phyloP scores from a whole-genome alignment of 2,888 invertebrate genomes.

The Lamellibrachia satsuma region DNA sequence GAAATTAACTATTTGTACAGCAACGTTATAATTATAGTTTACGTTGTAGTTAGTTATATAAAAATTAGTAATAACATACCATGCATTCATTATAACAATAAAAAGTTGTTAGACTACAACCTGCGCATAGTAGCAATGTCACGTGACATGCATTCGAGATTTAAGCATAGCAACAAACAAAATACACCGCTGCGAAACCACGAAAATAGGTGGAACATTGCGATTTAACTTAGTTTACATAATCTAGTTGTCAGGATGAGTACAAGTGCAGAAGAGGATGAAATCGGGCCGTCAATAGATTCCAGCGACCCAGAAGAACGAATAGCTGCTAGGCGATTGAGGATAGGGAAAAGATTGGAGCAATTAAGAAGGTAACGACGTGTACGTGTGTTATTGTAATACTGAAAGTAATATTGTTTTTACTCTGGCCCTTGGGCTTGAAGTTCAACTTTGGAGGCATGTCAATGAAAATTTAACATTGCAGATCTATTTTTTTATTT shows the following conservation, averaged over 20 bases:
- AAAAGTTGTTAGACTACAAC: not conserved
- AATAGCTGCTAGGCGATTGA: slow-evolving; percentile 75
- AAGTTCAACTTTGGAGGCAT: too few relatives aligned
- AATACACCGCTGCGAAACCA: not conserved
- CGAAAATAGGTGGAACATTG: not conserved
- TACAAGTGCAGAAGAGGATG: slow-evolving; percentile 60
- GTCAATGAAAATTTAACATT: too few relatives aligned
- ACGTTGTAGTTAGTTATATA: too few relatives aligned
- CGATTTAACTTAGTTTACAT: not conserved
- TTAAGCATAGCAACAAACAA: slow-evolving; percentile 20
- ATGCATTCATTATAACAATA: not conserved
- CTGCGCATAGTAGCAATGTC: not conserved
- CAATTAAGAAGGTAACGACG: slow-evolving; percentile 45
- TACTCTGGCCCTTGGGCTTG: too few relatives aligned
- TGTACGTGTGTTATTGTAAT: not conserved
- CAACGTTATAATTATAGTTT: not conserved
- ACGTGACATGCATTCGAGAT: not conserved
- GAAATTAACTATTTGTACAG: not conserved
- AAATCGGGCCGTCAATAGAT: slow-evolving; percentile 63
- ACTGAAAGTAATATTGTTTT: not conserved
- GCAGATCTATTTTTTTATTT: too few relatives aligned
- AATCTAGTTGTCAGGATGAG: slow-evolving; percentile 25
- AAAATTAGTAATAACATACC: too few relatives aligned
- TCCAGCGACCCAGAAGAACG: slow-evolving; percentile 76
- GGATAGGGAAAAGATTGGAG: slow-evolving; percentile 72